These are phyloP conservation scores for Drosophila pruinosa DNA, from an alignment of 1,140 invertebrate genomes.

Conservation along the genomic window DNA sequence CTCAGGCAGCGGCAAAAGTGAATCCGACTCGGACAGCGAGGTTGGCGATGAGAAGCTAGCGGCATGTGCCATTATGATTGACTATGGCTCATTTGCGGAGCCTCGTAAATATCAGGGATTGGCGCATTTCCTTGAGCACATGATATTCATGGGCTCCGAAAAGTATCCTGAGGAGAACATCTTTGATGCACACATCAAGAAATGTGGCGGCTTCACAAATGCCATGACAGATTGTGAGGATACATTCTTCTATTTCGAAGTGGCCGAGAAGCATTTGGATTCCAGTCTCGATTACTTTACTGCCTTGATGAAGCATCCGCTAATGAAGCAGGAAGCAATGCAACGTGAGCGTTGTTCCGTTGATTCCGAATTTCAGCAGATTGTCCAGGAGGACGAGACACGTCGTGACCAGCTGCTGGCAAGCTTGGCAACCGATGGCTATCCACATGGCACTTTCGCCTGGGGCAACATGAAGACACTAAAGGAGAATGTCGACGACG, in stretches of 20 bases:
- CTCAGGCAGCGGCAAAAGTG: constrained; percentile 59
- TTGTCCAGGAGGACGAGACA: constrained; percentile 70
- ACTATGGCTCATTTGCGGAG: constrained; percentile 88
- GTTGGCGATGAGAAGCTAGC: constrained; percentile 84
- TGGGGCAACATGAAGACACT: constrained; percentile 93
- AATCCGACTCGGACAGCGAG: constrained; percentile 82
- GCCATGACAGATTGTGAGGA: constrained; percentile 93
- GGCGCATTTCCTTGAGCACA: constrained; percentile 97
- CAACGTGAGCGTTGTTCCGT: constrained; percentile 95
- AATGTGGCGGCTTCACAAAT: constrained; percentile 91
- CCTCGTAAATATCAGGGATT: constrained; percentile 92
- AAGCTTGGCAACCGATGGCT: constrained; percentile 86
- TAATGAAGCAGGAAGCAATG: constrained; percentile 94
- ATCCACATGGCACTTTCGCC: constrained; percentile 91
- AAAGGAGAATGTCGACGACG: constrained; percentile 87
- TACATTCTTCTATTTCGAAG: constrained; percentile 94
- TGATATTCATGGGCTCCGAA: constrained; percentile 96
- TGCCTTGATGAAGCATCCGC: constrained; percentile 94
- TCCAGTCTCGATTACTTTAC: constrained; percentile 93
- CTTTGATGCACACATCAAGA: constrained; percentile 91
- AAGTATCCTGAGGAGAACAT: constrained; percentile 94
- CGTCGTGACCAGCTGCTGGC: constrained; percentile 88
- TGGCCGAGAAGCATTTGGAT: constrained; percentile 89
- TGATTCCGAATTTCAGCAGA: constrained; percentile 87
- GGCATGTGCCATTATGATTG: constrained; percentile 88